Conservation (phyloP, 2,113 vertebrate genomes). For the Sorex fumeus region DNA sequence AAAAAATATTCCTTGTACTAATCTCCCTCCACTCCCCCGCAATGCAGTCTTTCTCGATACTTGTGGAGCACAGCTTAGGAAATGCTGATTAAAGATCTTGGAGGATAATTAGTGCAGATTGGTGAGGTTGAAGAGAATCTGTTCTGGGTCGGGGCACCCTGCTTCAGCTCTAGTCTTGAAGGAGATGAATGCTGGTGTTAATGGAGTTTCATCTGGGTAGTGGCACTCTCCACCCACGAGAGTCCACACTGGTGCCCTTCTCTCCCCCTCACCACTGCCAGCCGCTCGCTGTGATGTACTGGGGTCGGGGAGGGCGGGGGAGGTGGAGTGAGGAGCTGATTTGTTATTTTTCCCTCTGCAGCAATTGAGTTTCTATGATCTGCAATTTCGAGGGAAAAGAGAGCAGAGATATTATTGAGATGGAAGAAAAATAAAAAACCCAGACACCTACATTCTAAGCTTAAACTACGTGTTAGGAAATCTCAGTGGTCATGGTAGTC, state of each 20-base stretch:
- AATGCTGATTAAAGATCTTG: conserved; percentile 42
- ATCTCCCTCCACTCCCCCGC: not conserved
- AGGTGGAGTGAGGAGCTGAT: too few relatives aligned
- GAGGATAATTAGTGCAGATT: conserved; percentile 59
- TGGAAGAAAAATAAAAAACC: not conserved
- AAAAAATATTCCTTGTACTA: conserved; percentile 17
- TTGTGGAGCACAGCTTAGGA: not conserved
- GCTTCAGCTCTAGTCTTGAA: conserved; percentile 8
- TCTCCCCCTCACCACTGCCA: not conserved
- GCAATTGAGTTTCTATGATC: not conserved
- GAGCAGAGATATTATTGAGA: too few relatives aligned
- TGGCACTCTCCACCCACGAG: not conserved
- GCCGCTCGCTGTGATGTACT: not conserved
- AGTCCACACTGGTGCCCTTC: not conserved
- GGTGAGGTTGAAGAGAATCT: conserved; percentile 44
- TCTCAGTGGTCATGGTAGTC: not conserved
- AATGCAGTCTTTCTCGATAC: not conserved
- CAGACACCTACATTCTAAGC: too few relatives aligned
- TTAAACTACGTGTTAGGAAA: not conserved
- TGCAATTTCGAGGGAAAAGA: not conserved
- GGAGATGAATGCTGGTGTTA: conserved; percentile 39
- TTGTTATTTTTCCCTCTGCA: not conserved
- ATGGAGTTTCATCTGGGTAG: not conserved
- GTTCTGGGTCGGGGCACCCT: conserved; percentile 43
- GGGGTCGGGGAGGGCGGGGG: too few relatives aligned